Conservation (phyloP, 2,113 vertebrate species). For the Silurus asotus region DNA sequence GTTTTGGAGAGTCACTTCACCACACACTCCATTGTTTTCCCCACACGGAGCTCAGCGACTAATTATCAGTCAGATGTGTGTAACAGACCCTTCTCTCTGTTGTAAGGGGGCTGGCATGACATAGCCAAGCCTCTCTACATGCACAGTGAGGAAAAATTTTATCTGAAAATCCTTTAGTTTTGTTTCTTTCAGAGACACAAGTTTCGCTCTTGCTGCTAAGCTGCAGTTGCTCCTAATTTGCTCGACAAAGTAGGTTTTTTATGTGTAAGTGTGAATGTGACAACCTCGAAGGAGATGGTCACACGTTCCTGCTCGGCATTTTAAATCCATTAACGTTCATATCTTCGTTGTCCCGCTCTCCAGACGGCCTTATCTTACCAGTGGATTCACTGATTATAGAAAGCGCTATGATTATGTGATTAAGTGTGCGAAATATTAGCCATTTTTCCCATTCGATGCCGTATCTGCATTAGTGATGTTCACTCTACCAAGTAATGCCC, state of each 20-base stretch:
- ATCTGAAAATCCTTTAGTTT: neutral
- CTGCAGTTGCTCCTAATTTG: neutral
- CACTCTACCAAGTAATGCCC: too few relatives aligned
- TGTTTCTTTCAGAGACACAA: neutral
- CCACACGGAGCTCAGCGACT: neutral
- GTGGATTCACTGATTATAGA: too few relatives aligned
- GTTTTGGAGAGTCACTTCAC: conserved; percentile 6
- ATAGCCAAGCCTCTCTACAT: neutral
- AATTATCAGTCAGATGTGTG: conserved; percentile 8
- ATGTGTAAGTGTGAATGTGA: neutral
- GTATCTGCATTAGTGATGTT: too few relatives aligned
- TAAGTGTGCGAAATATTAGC: too few relatives aligned
- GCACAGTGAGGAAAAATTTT: neutral
- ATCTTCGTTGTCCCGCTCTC: too few relatives aligned
- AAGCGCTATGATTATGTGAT: too few relatives aligned
- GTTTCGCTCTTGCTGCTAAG: neutral
- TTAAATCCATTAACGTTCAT: too few relatives aligned
- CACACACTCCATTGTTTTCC: conserved; percentile 9
- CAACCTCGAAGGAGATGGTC: too few relatives aligned
- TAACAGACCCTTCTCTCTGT: neutral
- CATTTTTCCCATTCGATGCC: too few relatives aligned
- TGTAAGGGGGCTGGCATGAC: neutral
- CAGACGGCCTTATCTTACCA: too few relatives aligned
- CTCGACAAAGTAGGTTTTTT: neutral
- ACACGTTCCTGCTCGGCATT: too few relatives aligned